Percentiles rank a stretch among this genome's conserved stretches.
Conservation (phyloP, 2,113 vertebrate species). For the Calyptomena viridis region DNA sequence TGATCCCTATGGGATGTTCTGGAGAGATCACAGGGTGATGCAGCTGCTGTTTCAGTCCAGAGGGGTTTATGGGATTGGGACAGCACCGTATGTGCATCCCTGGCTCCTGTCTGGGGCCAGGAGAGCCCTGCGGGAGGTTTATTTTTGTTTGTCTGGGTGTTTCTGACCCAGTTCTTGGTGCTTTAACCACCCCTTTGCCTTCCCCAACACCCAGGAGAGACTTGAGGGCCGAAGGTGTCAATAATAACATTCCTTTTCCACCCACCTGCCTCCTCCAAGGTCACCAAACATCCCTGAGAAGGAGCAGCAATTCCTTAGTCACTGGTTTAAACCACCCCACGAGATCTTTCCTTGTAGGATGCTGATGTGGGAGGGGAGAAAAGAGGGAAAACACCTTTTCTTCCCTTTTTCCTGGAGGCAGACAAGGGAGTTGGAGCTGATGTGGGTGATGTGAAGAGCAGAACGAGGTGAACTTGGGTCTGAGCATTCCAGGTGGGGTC, state of each 20-base stretch:
- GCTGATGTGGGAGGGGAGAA: background rate
- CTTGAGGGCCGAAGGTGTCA: rapidly evolving
- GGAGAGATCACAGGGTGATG: background rate
- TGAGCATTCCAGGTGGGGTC: background rate
- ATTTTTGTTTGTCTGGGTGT: background rate
- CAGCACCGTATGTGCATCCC: background rate
- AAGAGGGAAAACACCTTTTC: background rate
- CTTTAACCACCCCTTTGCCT: background rate
- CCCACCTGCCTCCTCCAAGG: background rate
- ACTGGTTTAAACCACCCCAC: background rate
- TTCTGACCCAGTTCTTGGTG: too few species aligned
- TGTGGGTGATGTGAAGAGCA: too few species aligned
- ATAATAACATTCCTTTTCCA: background rate
- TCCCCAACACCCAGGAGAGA: background rate
- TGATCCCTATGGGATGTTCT: background rate
- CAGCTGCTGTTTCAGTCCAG: background rate
- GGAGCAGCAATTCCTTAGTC: background rate
- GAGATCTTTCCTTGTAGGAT: background rate
- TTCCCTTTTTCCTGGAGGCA: background rate
- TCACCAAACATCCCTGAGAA: background rate
- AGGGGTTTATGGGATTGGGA: background rate
- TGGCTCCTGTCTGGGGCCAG: background rate
- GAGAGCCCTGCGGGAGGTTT: background rate
- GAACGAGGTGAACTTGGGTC: background rate
- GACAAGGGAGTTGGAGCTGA: background rate